Conservation (phyloP, 2,888 invertebrate genomes). For the Latrodectus hesperus region DNA sequence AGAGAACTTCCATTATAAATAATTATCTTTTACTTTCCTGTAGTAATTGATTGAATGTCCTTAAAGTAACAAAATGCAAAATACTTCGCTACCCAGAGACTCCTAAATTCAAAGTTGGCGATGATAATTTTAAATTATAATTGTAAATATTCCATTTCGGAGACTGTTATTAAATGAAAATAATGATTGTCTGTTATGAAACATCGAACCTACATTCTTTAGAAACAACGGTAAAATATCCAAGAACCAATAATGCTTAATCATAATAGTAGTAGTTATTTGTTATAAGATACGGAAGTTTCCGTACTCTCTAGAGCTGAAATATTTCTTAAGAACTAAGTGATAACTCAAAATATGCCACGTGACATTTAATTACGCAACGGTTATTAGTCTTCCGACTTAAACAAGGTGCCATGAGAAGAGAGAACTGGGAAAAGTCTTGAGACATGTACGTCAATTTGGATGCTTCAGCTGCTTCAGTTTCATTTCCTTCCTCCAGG, state of each 20-base stretch:
- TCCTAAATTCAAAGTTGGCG: conserved; percentile 2
- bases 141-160: conserved; percentile 14
- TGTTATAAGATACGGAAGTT: conserved; percentile 19
- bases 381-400: conserved; percentile 24
- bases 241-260: conserved; percentile 11
- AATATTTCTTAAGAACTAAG: conserved; percentile 33
- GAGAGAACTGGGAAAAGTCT: conserved; percentile 14
- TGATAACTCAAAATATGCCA: conserved; percentile 40
- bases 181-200: conserved; percentile 3
- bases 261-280: conserved; percentile 19
- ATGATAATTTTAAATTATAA: conserved; percentile 27
- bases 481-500: conserved; percentile 13
- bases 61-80: background rate
- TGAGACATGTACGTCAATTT: conserved; percentile 25
- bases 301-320: conserved; percentile 15
- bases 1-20: no score
- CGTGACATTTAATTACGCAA: conserved; percentile 51
- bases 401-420: conserved; percentile 3
- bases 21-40: no score
- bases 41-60: background rate
- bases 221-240: conserved; percentile 28
- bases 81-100: conserved; percentile 6
- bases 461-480: background rate
- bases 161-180: conserved; percentile 36
- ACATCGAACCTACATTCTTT: conserved; percentile 22